Percentiles rank a stretch among this genome's conserved stretches.
Evolutionary conservation across 1,140 invertebrate species (phyloP).

Genomic region (Drosophila carrolli): DNA sequence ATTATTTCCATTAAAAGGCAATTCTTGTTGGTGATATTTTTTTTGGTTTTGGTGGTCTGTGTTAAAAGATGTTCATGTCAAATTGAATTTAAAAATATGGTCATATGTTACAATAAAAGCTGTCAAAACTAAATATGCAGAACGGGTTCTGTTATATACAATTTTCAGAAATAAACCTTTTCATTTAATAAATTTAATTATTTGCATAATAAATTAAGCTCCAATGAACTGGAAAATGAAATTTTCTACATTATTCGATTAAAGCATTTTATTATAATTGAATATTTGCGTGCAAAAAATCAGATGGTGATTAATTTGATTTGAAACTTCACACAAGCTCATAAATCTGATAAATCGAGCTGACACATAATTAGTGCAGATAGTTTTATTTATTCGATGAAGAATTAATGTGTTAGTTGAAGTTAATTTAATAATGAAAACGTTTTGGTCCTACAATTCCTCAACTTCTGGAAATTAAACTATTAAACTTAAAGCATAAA

Average conservation of each 20-base stretch:
- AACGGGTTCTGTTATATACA: constrained; percentile 14
- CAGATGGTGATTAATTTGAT: constrained; percentile 24
- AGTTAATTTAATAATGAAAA: constrained; percentile 6
- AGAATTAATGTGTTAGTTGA: not conserved
- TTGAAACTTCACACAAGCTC: constrained; percentile 6
- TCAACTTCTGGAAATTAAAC: not conserved
- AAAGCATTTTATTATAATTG: constrained; percentile 28
- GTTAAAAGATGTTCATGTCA: constrained; percentile 17
- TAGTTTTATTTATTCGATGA: constrained; percentile 1
- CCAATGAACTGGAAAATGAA: constrained; percentile 49
- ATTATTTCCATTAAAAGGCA: constrained; percentile 32
- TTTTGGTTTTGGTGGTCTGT: not conserved
- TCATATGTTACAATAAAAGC: constrained; percentile 1
- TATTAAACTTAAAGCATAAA: not conserved
- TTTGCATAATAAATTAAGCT: constrained; percentile 28
- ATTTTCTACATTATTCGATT: constrained; percentile 30
- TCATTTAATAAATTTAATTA: constrained; percentile 50
- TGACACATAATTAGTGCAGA: constrained; percentile 10
- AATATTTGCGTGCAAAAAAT: constrained; percentile 21
- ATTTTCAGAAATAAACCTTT: constrained; percentile 19
- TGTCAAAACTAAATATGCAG: constrained; percentile 24
- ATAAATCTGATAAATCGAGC: constrained; percentile 15
- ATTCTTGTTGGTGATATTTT: constrained; percentile 15
- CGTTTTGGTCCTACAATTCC: no score
- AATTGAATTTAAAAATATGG: constrained; percentile 34